Evolutionary conservation across 2,113 vertebrate species (phyloP).

Genomic region (Tauraco erythrolophus): DNA sequence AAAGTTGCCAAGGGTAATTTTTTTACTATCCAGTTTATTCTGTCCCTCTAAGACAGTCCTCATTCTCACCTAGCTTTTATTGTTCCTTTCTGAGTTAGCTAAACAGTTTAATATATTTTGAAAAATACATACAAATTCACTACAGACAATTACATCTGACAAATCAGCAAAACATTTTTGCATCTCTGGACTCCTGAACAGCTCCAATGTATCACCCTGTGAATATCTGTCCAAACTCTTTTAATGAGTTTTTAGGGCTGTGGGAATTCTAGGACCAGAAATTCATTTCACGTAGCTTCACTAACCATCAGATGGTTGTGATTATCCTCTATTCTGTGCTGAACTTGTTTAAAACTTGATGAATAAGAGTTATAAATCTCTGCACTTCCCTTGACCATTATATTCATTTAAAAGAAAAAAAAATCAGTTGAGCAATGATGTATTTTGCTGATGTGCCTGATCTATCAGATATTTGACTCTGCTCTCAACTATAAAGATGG

Average conservation of each 20-base stretch:
- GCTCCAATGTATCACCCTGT: neutral
- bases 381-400: conserved; percentile 26
- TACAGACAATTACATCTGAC: neutral
- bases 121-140: conserved; percentile 18
- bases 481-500: conserved; percentile 4
- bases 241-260: conserved; percentile 17
- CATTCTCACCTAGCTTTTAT: neutral
- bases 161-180: conserved; percentile 22
- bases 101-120: neutral
- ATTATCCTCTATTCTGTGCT: conserved; percentile 19
- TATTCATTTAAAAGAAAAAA: neutral
- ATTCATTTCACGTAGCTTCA: conserved; percentile 11
- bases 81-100: neutral
- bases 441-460: neutral
- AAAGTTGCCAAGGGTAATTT: neutral
- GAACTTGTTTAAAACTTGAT: conserved; percentile 15
- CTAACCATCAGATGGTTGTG: conserved; percentile 1
- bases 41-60: neutral
- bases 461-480: conserved; percentile 32
- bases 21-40: neutral
- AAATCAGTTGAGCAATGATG: neutral
- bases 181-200: neutral
- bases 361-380: conserved; percentile 42
- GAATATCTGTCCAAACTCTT: neutral
- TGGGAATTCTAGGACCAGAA: neutral